Base-by-base conservation (phyloP, 2,113 vertebrate species). In the Formicarius rufipectus region DNA sequence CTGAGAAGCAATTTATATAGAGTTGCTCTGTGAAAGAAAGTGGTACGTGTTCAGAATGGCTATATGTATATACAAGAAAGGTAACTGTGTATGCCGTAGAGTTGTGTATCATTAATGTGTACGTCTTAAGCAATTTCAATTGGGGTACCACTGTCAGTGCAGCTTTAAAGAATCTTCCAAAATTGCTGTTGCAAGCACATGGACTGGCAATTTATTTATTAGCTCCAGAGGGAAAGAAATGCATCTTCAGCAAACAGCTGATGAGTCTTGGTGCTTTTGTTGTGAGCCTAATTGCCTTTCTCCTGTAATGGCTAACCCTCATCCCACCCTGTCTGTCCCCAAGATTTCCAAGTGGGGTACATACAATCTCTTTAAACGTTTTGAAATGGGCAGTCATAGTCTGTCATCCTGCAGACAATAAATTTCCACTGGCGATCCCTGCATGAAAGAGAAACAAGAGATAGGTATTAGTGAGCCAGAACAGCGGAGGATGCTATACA, bases 381-480 rank as follows among this genome's bases (percentile, higher is more conserved):
- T 74, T 98, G 97, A 97, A 99, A 99, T 74, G 98, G 97, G 94
- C 99, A 99, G 96, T 99, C 98, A 87, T 98, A 99, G 47, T 99
- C 98, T 58, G 99, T 99, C 99, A 99, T 99, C 93, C 99, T 98
- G 98, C 99, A 99, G 97, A 99, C 96, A 89, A 99, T 98, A 97
- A 99, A 99, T 97, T 99, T 99, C 99, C 99, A 99, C 90, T 99
- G 99, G 47, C 99, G 99, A 97, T 99, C 99, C 98, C 99, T 99
- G 98, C 58, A 89, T 96, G 91, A 96, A 81, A 96, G 75, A 97
- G 73, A 97, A 78, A 91, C 4, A 74, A 60, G 55, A 89, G 25
- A 76, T 1, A 27, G 31, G 19, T 1, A 15, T 97, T 93, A 96
- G 94, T 50, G 76, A 95, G 71, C 14, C 16, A 39, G 55, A 89